Base-by-base conservation (phyloP, 1,140 invertebrate species). In the Lepeophtheirus salmonis region DNA sequence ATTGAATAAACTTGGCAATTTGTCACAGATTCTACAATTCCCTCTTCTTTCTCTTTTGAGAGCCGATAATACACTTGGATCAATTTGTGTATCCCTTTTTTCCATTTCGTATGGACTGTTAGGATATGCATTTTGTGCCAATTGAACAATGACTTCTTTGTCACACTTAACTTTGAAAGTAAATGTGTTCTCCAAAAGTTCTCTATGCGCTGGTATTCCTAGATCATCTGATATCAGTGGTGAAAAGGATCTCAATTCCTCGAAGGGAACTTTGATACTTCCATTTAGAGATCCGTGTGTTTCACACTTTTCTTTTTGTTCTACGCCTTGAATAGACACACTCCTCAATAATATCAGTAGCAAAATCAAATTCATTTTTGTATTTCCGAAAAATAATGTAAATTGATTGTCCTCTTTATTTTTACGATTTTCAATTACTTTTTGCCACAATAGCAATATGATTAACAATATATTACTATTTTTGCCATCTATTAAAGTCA, bases 71-170 rank as follows among this genome's bases (percentile, higher is more conserved):
- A 41, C 24, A 22, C 52, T 41, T 41, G 30, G 30, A n/a, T 41
- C 41, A 53, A 63, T 26, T 50, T 60, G 57, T 26, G 60, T 48
- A 50, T 63, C 58, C 48, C 51, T 20, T 63, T 22, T 58, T 20
- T 51, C 18, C 13, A 49, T 50, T 16, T 60, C 13, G 41, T 22
- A 17, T 60, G 6, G 21, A 14, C 21, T 59, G 13, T 63, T n/a
- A 23, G 20, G 48, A 17, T 54, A 22, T 12, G 22, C 56, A 25
- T 30, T 17, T 59, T 18, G 30, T 10, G 30, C 30, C 30, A 41
- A 10, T 41, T 41, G 30, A 41, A 41, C 30, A 6, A 41, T 10
- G 30, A 41, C 6, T 6, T 10, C 30, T 41, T 41, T 41, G n/a
- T 41, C 30, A 10, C 30, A 6, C 30, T n/a, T 41, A 6, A 41